Conservation (phyloP, 2,113 vertebrate species). For the Todiramphus saurophagus region DNA sequence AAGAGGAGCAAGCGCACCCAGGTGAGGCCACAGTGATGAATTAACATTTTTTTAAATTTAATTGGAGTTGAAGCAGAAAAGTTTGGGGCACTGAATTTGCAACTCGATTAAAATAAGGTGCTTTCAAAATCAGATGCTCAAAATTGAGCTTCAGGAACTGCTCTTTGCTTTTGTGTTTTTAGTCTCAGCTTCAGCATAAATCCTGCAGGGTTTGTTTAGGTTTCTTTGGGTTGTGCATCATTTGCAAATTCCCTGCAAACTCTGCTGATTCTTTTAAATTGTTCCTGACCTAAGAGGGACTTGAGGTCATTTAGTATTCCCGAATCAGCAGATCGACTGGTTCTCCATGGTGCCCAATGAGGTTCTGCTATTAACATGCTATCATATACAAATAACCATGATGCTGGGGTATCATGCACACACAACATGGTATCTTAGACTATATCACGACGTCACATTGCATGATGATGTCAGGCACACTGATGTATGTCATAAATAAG, state of each 20-base stretch:
- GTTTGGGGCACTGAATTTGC: not conserved
- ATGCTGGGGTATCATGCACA: not conserved
- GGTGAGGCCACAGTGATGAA: not conserved
- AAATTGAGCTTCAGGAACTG: not conserved
- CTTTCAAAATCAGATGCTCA: not conserved
- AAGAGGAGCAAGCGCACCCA: not conserved
- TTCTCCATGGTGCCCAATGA: not conserved
- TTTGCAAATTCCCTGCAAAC: conserved; percentile 12
- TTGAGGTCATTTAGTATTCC: not conserved
- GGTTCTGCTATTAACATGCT: not conserved
- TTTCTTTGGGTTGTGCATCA: not conserved
- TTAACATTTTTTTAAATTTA: not conserved
- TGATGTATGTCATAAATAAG: not conserved
- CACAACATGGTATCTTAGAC: not conserved
- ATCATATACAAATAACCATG: not conserved
- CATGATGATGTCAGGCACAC: not conserved
- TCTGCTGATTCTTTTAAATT: not conserved
- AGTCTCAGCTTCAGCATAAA: not conserved
- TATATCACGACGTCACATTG: not conserved
- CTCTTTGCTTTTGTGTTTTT: not conserved
- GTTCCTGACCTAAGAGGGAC: not conserved
- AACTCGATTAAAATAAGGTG: not conserved
- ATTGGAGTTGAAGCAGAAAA: not conserved
- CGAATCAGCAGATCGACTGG: not conserved
- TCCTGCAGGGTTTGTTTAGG: not conserved